Evolutionary conservation across 2,888 invertebrate genomes (phyloP).

Genomic region (Acanthosoma haemorrhoidale): DNA sequence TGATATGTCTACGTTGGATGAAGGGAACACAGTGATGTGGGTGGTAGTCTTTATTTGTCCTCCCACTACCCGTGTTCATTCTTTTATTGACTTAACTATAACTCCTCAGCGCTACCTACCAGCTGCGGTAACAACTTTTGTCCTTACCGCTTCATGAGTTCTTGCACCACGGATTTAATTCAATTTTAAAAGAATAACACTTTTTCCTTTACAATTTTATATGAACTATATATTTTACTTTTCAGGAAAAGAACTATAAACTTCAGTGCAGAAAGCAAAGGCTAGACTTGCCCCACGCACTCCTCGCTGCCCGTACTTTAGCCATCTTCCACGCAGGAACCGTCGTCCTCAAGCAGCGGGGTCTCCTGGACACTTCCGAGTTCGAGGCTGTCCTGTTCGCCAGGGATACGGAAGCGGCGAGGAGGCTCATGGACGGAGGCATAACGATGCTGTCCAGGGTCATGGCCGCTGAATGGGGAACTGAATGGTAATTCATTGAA

Average conservation of each 20-base stretch:
- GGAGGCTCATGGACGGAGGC: conserved; percentile 22
- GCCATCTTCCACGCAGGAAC: conserved; percentile 34
- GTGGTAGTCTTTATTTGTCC: too few species aligned
- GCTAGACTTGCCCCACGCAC: conserved; percentile 29
- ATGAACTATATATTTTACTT: background rate
- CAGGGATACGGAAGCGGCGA: conserved; percentile 16
- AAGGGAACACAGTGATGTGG: too few species aligned
- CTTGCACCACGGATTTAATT: too few species aligned
- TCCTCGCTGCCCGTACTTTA: conserved; percentile 26
- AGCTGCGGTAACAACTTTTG: too few species aligned
- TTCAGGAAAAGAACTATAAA: conserved; percentile 30
- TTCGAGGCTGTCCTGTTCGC: background rate
- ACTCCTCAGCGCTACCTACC: too few species aligned
- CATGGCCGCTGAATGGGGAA: conserved; percentile 29
- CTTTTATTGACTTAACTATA: too few species aligned
- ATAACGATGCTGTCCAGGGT: conserved; percentile 20
- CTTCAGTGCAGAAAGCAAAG: conserved; percentile 15
- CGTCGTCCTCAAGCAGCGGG: conserved; percentile 16
- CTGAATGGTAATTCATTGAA: conserved; percentile 34
- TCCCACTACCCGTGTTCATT: too few species aligned
- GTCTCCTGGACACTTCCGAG: conserved; percentile 18
- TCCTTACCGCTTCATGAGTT: too few species aligned
- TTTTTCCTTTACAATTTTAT: background rate
- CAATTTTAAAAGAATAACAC: background rate
- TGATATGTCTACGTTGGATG: too few species aligned